Evolutionary conservation across 2,888 invertebrate genomes (phyloP), one percentile per base, ranked within the genome.

Genomic region (Ctena decussata): DNA sequence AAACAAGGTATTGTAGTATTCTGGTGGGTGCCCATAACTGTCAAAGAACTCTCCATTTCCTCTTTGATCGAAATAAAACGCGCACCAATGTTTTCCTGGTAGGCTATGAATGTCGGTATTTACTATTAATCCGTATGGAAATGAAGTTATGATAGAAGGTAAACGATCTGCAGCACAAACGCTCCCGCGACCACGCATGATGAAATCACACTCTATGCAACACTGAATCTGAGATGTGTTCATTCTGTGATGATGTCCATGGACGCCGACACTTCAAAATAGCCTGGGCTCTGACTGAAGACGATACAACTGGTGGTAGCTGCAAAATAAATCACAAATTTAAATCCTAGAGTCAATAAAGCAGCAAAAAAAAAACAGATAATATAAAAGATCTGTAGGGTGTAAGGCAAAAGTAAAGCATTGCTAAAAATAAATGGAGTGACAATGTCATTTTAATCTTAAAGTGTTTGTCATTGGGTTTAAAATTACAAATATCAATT

Each of bases 31-130:
- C n/a, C 80, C 84, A 21, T 77, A 84, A n/a, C 44, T 80, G 37
- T 77, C 84, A 44, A 81, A 81, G 78, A 81, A 84, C 8, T 81
- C 81, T 0, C 76, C 6, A n/a, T 60, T 65, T 39, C 74, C 81
- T 15, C 15, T 27, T 1, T 11, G 60, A 73, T 80, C 73, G 57
- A 53, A 60, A 30, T 70, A 82, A 73, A 82, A 80, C 12, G 82
- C 82, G 32, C 73, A 53, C 76, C 75, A 81, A 32, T 81, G 81
- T 30, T 12, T 39, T 6, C 81, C 76, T 30, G 81, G 53, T 32
- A 70, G 35, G 30, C n/a, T 53, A 53, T 46, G 39, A 8, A 30
- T 27, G 27, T 79, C 73, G 0, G 79, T 79, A 41, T 79, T 79
- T 5, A 11, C 12, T 21, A 49, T 49, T 15, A 21, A 49, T 21